Conservation (phyloP, 2,888 invertebrate genomes). For the Papilio gigon region DNA sequence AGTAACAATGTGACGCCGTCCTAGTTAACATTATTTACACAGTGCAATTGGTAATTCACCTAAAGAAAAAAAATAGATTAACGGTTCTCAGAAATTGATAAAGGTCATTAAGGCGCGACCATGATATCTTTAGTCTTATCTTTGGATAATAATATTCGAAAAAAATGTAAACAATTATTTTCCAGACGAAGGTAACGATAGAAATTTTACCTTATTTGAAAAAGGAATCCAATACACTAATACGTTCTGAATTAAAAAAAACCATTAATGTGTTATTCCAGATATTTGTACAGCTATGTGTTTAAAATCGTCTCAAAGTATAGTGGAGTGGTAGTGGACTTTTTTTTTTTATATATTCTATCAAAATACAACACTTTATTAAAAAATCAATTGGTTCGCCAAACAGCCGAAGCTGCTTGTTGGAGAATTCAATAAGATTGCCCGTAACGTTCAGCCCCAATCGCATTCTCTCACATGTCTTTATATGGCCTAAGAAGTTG, state of each 20-base stretch:
- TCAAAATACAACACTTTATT: no score
- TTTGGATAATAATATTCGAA: not conserved
- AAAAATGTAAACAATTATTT: slow-evolving; percentile 22
- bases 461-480: not conserved
- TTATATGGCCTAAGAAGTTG: not conserved
- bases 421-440: not conserved
- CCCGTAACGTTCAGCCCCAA: not conserved
- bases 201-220: not conserved
- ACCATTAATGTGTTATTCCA: no score
- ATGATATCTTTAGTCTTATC: slow-evolving; percentile 26
- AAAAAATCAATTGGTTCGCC: no score
- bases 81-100: slow-evolving; percentile 24
- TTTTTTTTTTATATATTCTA: no score
- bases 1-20: not conserved
- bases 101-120: slow-evolving; percentile 30
- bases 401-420: no score
- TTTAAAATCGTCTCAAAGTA: no score
- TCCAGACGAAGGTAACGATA: not conserved
- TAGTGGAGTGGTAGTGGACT: no score
- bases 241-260: no score
- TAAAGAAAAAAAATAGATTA: slow-evolving; percentile 30
- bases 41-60: slow-evolving; percentile 33
- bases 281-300: no score
- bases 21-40: not conserved
- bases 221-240: not conserved